phyloP scores from a whole-genome alignment of 2,797 vertebrate genomes.

The Acanthis flammea region DNA sequence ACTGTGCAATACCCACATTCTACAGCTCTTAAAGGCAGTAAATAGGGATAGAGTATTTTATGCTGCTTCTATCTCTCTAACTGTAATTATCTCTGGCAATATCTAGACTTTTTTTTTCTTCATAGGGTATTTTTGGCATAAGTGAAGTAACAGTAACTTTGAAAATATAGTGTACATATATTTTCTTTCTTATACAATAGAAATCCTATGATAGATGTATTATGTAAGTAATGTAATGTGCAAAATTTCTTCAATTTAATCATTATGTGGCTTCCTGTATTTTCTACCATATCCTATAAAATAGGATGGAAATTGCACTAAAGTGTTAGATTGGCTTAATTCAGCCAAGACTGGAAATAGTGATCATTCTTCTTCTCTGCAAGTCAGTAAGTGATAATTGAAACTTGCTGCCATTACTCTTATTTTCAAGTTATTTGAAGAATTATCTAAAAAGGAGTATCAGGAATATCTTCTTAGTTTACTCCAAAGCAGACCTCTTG shows the following conservation, averaged over 20 bases:
- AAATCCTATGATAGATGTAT: background rate
- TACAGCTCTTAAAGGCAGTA: background rate
- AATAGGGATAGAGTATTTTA: background rate
- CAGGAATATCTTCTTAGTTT: background rate
- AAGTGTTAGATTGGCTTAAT: slow-evolving; percentile 7
- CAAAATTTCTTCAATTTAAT: background rate
- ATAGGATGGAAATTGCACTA: background rate
- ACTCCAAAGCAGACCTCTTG: background rate
- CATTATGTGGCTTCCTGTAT: background rate
- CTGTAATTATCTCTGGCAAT: background rate
- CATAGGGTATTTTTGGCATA: background rate
- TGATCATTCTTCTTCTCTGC: background rate
- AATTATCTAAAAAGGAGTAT: background rate
- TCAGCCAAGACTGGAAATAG: background rate
- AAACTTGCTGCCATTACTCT: background rate
- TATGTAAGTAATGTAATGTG: background rate
- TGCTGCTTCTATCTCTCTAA: background rate
- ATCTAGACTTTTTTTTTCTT: background rate
- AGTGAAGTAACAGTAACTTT: background rate
- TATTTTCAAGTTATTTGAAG: background rate
- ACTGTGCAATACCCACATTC: background rate
- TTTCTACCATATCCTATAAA: background rate
- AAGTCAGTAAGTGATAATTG: background rate
- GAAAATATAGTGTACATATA: background rate
- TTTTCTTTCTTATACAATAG: background rate